Base-by-base conservation (phyloP, 2,113 vertebrate species). In the Oenanthe oenanthe region DNA sequence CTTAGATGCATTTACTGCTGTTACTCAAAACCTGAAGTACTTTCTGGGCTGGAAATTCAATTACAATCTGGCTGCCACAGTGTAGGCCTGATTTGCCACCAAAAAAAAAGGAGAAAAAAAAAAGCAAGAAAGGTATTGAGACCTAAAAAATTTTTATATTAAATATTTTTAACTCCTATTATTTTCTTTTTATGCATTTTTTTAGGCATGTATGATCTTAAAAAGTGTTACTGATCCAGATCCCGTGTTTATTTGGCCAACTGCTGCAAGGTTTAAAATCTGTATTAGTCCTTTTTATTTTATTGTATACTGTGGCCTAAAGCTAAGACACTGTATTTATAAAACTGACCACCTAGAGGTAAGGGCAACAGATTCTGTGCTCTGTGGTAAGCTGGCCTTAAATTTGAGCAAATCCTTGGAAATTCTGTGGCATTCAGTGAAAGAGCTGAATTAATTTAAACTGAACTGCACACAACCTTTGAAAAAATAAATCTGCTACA, bases 361-460 rank as follows among this genome's bases (percentile, higher is more conserved):
- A 93, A 88, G 40, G 45, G 65, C 65, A 89, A 25, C 32, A 87
- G 65, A 83, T 71, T 83, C 65, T 76, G 43, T 31, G 12, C 61
- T 85, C 38, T 79, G 14, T 73, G 45, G 26, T 91, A 82, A 95
- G 19, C 71, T 94, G 72, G 63, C 60, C 93, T 89, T 90, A 92
- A 53, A 83, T 90, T 85, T 80, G 47, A 88, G 51, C 29, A 90
- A 88, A 94, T 88, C 75, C 76, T 62, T 88, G 72, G 63, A 80
- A 88, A 74, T 77, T 79, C 74, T 85, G 7, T 70, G 78, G 42
- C 47, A 76, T 90, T 84, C 63, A 51, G 61, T 74, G 67, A 74
- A 92, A 92, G 67, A 91, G 43, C 34, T 60, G 79, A 93, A 91
- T 94, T 93, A 95, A 96, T 90, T 92, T 84, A 71, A 88, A 88